Base-by-base conservation (phyloP, 2,113 vertebrate genomes). In the Harpagus bidentatus region DNA sequence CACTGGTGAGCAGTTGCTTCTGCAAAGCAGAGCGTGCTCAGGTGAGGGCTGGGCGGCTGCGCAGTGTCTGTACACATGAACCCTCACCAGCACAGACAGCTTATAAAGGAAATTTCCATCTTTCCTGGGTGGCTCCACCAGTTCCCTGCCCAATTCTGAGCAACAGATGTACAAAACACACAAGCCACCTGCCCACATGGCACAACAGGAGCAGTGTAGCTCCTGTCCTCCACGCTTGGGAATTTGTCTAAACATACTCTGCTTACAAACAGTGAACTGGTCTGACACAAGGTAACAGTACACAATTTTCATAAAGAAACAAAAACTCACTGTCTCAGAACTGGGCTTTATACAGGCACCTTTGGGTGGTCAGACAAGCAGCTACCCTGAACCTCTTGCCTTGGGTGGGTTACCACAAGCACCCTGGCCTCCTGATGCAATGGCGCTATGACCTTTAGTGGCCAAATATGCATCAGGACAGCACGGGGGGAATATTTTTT, bases 11-110 rank as follows among this genome's bases (percentile, higher is more conserved):
- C 21, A 25, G 22, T 10, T 42, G 61, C 6, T 71, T 58, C 70
- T 67, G 69, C n/a, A 48, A 50, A 76, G 52, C 31, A 8, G 45
- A 72, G 23, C 0, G 0, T 22, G 81, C 79, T 50, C 32, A n/a
- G 78, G 47, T 1, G 2, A 85, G 61, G n/a, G 34, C 67, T 43
- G 53, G 47, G 63, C 0, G 0, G 58, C 29, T 6, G 18, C 4
- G 56, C 40, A 20, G 29, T 6, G 32, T 10, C 28, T 40, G 31
- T 20, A 45, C 28, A 9, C 3, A 2, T 0, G 0, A 9, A 4
- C 34, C 48, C 40, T 56, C 16, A 31, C 25, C 55, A 69, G 66
- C 66, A 76, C 0, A 0, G 18, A 13, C 0, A 2, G 14, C 34
- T 65, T 23, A 9, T 1, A 50, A 53, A 42, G 38, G 86, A 90